Conservation (phyloP, 2,797 vertebrate species). For the Setipinna tenuifilis region DNA sequence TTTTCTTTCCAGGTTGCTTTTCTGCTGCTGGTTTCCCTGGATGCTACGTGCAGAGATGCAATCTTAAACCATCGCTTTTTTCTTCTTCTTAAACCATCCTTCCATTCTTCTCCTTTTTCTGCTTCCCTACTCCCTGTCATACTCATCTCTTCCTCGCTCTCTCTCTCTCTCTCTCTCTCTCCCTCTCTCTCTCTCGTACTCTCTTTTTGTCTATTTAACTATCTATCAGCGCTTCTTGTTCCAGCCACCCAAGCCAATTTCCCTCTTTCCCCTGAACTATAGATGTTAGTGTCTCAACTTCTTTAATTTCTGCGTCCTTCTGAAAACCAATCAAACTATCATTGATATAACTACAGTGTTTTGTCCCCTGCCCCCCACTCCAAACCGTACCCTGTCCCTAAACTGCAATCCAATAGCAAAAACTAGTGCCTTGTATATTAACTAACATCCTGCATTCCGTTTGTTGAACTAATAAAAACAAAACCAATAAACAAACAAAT, state of each 20-base stretch:
- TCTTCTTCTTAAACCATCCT: background rate
- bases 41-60: conserved; percentile 95
- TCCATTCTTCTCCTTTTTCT: conserved; percentile 22
- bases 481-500: conserved; percentile 33
- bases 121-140: background rate
- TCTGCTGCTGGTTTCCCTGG: conserved; percentile 97
- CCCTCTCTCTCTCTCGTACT: conserved; percentile 36
- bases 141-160: background rate
- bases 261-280: background rate
- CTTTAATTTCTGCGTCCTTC: conserved; percentile 51
- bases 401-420: conserved; percentile 72
- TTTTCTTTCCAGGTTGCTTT: conserved; percentile 82
- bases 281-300: conserved; percentile 44
- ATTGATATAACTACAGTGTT: conserved; percentile 51
- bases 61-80: conserved; percentile 75
- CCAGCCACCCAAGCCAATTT: background rate
- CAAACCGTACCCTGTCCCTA: conserved; percentile 22
- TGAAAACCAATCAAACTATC: conserved; percentile 52
- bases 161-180: conserved; percentile 29
- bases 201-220: background rate
- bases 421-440: conserved; percentile 81
- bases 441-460: conserved; percentile 69
- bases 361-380: conserved; percentile 26
- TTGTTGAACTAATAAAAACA: conserved; percentile 54
- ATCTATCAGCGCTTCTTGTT: conserved; percentile 3